phyloP scores from a whole-genome alignment of 2,797 vertebrate species.

The Bryconaethiops microstoma region DNA sequence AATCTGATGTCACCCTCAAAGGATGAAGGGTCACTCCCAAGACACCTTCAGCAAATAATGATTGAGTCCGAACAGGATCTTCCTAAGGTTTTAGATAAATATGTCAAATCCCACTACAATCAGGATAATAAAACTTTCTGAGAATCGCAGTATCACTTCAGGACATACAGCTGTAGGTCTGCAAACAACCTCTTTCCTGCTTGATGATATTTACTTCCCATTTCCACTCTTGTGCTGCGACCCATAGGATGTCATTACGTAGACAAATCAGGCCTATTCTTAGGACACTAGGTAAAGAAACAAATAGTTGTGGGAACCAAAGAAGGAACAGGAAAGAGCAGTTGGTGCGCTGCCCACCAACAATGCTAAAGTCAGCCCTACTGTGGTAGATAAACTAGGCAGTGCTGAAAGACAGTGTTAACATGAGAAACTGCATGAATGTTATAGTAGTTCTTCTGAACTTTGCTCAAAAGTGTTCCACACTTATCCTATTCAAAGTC shows the following conservation, averaged over 20 bases:
- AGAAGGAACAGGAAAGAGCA: conserved; percentile 43
- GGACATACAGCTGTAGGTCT: background rate
- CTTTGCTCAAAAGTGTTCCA: background rate
- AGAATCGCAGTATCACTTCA: conserved; percentile 2
- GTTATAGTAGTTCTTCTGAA: conserved; percentile 4
- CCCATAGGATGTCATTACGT: conserved; percentile 27
- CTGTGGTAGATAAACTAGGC: conserved; percentile 24
- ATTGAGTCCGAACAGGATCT: background rate
- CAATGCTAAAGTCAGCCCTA: conserved; percentile 17
- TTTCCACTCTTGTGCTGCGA: conserved; percentile 36
- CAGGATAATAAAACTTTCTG: background rate
- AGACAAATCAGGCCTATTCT: conserved; percentile 63
- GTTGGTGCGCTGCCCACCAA: conserved; percentile 5
- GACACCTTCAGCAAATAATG: background rate
- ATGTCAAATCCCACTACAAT: background rate
- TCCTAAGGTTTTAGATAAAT: background rate
- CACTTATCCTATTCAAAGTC: background rate
- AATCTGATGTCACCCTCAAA: conserved; percentile 16
- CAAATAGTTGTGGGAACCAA: conserved; percentile 43
- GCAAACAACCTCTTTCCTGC: conserved; percentile 52
- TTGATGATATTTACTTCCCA: conserved; percentile 51
- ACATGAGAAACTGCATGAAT: conserved; percentile 15
- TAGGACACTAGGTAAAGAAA: conserved; percentile 50
- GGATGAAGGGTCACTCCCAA: background rate
- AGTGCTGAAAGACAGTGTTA: conserved; percentile 42